Percentiles rank a stretch among this genome's conserved stretches.
These are phyloP conservation scores for Anthophora plumipes DNA, from an alignment of 2,888 invertebrate genomes.

Conservation along the genomic window DNA sequence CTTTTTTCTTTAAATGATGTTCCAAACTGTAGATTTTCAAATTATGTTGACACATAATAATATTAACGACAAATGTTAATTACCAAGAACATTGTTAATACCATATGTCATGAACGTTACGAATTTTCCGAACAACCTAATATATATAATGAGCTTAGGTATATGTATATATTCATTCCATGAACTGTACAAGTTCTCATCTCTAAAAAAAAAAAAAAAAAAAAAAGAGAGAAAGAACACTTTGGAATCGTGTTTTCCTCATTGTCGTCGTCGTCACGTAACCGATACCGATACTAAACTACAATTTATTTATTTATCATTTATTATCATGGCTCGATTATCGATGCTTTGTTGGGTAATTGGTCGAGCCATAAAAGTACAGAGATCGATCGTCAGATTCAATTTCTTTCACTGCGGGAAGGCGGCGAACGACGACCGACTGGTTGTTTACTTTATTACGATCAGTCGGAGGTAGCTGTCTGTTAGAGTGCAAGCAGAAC, in stretches of 20 bases:
- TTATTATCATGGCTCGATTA: slow-evolving; percentile 33
- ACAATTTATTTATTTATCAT: slow-evolving; percentile 43
- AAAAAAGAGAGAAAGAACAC: no score
- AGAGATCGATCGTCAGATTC: slow-evolving; percentile 50
- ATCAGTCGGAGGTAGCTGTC: neutral
- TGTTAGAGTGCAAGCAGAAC: neutral
- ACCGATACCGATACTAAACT: neutral
- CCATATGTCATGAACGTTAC: no score
- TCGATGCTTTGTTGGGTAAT: slow-evolving; percentile 38
- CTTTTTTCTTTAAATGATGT: no score
- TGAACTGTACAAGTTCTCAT: no score
- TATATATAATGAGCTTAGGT: no score
- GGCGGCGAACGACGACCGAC: slow-evolving; percentile 11
- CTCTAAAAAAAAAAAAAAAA: no score
- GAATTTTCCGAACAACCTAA: no score
- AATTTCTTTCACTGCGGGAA: slow-evolving; percentile 43
- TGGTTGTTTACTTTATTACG: slow-evolving; percentile 33
- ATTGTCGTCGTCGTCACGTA: neutral
- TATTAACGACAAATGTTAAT: no score
- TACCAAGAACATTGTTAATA: no score
- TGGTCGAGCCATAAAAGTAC: slow-evolving; percentile 50
- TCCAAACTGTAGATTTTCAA: no score
- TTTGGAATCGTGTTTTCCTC: neutral
- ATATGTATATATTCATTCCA: no score
- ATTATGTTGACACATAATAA: no score